phyloP scores from a whole-genome alignment of 2,797 vertebrate genomes.

The Podarcis siculus region DNA sequence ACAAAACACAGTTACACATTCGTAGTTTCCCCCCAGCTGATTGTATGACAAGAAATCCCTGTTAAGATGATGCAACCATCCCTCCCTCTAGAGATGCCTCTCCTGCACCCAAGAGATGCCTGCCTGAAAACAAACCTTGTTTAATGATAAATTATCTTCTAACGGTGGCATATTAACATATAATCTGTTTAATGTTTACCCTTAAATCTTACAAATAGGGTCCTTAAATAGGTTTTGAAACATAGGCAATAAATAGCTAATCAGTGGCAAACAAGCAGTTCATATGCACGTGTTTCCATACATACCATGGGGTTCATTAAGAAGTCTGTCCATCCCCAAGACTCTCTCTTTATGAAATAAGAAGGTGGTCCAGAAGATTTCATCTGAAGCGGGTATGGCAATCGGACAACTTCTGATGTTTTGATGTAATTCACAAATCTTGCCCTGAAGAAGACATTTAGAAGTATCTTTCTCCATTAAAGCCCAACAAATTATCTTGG shows the following conservation, averaged over 20 bases:
- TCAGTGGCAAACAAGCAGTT: neutral
- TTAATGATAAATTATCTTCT: neutral
- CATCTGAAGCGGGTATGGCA: conserved; percentile 95
- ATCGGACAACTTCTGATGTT: conserved; percentile 93
- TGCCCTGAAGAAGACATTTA: conserved; percentile 79
- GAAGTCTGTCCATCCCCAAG: conserved; percentile 99
- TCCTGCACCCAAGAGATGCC: neutral
- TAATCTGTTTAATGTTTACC: neutral
- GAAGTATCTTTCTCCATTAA: neutral
- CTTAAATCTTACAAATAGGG: neutral
- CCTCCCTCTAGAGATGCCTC: neutral
- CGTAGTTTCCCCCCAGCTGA: neutral
- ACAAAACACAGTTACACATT: neutral
- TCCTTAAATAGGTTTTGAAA: neutral
- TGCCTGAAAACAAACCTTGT: conserved; percentile 1
- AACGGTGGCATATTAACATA: neutral
- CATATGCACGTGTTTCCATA: conserved; percentile 27
- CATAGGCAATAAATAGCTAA: neutral
- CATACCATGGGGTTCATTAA: conserved; percentile 99
- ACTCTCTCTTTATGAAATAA: conserved; percentile 97
- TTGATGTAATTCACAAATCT: conserved; percentile 97
- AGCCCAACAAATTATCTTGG: neutral
- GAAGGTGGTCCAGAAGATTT: conserved; percentile 89
- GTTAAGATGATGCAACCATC: conserved; percentile 2
- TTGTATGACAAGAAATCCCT: neutral